Conservation (phyloP, 2,888 invertebrate species). For the Philereme vetulata region DNA sequence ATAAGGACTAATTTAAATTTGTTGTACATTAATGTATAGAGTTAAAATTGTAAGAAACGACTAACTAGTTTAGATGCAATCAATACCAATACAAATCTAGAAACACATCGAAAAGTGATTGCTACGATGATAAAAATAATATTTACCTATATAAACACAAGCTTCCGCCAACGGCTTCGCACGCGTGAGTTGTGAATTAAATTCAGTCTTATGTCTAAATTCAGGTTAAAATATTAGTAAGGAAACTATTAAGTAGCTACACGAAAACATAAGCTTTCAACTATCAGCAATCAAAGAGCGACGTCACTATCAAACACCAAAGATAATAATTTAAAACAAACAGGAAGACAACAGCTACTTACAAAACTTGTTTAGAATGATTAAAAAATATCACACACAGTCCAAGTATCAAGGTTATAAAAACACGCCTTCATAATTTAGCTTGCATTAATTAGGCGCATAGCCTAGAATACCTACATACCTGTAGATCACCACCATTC, state of each 20-base stretch:
- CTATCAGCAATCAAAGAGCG: conserved; percentile 15
- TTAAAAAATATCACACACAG: conserved; percentile 68
- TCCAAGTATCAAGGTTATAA: conserved; percentile 70
- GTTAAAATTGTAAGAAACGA: too few relatives aligned
- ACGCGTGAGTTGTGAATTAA: too few relatives aligned
- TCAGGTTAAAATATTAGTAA: too few relatives aligned
- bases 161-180: too few relatives aligned
- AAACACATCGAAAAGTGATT: too few relatives aligned
- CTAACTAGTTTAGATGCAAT: too few relatives aligned
- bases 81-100: too few relatives aligned
- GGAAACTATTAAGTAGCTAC: too few relatives aligned
- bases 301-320: conserved; percentile 8
- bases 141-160: too few relatives aligned
- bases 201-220: too few relatives aligned
- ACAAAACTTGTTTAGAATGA: conserved; percentile 50
- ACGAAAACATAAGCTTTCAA: background rate
- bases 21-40: too few relatives aligned
- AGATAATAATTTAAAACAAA: conserved; percentile 37
- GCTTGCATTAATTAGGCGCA: conserved; percentile 69
- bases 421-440: conserved; percentile 30
- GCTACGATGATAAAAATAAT: too few relatives aligned
- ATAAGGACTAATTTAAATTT: background rate
- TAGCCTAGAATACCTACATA: conserved; percentile 31
- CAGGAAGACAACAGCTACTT: conserved; percentile 45
- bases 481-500: conserved; percentile 39